A percentile compares a stretch with the other conserved stretches of the same genome.
Conservation (phyloP, 2,113 vertebrate species). For the Jaculus jaculus region DNA sequence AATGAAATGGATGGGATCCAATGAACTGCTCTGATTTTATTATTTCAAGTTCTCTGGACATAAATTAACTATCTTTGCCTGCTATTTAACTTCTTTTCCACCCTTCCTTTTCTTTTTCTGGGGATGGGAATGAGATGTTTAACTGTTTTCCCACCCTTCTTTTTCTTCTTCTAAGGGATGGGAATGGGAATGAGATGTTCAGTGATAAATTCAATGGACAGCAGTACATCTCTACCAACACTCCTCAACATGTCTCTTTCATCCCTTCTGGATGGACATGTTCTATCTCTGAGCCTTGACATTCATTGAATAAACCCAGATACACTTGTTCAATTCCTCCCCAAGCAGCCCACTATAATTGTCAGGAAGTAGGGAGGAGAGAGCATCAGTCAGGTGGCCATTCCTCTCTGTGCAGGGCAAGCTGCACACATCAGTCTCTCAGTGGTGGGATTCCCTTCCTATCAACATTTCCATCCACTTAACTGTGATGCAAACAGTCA, state of each 20-base stretch:
- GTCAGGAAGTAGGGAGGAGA: background rate
- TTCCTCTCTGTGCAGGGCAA: background rate
- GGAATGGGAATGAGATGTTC: background rate
- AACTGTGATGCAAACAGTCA: background rate
- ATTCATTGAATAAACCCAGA: constrained; percentile 21
- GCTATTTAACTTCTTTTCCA: background rate
- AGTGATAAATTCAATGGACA: background rate
- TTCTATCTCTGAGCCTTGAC: background rate
- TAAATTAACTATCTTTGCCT: constrained; percentile 48
- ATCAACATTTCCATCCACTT: background rate
- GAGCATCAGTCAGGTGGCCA: accelerated
- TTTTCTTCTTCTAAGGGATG: constrained; percentile 39
- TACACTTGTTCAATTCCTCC: background rate
- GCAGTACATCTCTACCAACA: background rate
- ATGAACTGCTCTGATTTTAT: constrained; percentile 60
- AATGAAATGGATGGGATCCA: constrained; percentile 77
- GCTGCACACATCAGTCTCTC: background rate
- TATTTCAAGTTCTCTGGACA: constrained; percentile 64
- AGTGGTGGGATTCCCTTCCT: background rate
- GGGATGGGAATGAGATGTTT: background rate
- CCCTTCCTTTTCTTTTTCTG: constrained; percentile 4
- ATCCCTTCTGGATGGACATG: background rate
- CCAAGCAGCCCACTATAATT: background rate
- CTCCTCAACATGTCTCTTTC: background rate
- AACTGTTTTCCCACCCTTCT: background rate